Evolutionary conservation across 23 tunicate genomes (phyloP).

Genomic region (Botrylloides violaceus): DNA sequence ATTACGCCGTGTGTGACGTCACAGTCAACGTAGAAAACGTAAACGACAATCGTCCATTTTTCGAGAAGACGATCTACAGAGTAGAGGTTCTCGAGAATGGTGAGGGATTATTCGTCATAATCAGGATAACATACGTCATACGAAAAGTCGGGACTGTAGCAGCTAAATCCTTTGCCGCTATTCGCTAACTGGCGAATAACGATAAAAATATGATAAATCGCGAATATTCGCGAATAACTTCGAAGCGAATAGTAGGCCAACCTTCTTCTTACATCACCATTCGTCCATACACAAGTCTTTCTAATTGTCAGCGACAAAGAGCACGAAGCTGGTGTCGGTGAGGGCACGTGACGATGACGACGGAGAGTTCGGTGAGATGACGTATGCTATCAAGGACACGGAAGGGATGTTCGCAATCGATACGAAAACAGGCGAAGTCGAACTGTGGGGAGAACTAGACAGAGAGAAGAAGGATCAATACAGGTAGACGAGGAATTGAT

Average conservation of each 20-base stretch:
- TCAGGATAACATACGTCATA: too few species aligned
- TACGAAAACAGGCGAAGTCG: conserved; percentile 26
- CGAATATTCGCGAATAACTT: too few species aligned
- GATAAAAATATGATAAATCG: too few species aligned
- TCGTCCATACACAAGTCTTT: too few species aligned
- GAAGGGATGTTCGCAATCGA: conserved; percentile 31
- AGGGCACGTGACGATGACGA: conserved; percentile 40
- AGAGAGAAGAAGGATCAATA: conserved; percentile 29
- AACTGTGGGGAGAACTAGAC: conserved; percentile 27
- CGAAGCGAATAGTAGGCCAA: too few species aligned
- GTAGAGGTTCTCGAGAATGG: conserved; percentile 56
- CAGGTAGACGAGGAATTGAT: too few species aligned
- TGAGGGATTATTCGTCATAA: too few species aligned
- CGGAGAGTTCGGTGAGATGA: conserved; percentile 38
- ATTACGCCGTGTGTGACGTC: conserved; percentile 33
- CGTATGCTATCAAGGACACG: conserved; percentile 31
- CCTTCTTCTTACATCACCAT: too few species aligned
- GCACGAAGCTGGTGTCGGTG: conserved; percentile 16
- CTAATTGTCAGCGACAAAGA: conserved; percentile 32
- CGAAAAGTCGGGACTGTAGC: too few species aligned
- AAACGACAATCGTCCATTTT: conserved; percentile 72
- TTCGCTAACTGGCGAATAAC: too few species aligned
- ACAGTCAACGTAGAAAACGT: conserved; percentile 51
- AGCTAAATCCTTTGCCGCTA: too few species aligned
- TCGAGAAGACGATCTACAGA: conserved; percentile 29